Evolutionary conservation across 1,140 invertebrate species (phyloP), one percentile per base, ranked within the genome.

Genomic region (Pemphigus obesinymphae): DNA sequence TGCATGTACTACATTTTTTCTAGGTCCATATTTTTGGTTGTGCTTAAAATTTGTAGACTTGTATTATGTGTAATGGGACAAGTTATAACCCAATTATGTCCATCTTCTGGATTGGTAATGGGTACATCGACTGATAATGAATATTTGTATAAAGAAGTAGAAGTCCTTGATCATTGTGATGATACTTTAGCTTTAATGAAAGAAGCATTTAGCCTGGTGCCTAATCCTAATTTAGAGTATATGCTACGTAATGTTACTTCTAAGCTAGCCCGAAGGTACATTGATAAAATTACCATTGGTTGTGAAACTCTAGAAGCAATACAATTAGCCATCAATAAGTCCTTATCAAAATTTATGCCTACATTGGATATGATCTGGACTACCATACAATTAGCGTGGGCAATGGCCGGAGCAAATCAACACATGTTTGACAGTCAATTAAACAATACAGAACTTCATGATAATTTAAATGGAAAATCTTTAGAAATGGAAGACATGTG

Each of bases 41-140:
- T 97, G 68, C 88, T 99, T 70, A 95, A 96, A 87, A 89, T 98
- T 72, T 93, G 92, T 75, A 98, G 98, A 88, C 87, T 98, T 34
- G 90, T 96, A 83, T 88, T 98, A 4, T 96, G 94, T 13, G 93
- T 96, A 20, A 90, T 96, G 20, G 93, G 95, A 20, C 94, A 94
- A 85, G 90, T 92, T 34, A 89, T 93, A 17, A 78, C 75, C 43
- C 53, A 61, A 11, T 31, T 78, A 29, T 78, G 23, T 78, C 75
- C 61, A 78, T 78, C 75, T 11, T 29, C 53, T 58, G 75, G 37
- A 29, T 78, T 61, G 23, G 13, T 78, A 23, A 45, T 78, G 34
- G 34, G 15, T 61, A 37, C n/a, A 55, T 61, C 75, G 34, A 34
- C 37, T 40, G 37, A 61, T 40, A 58, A 55, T 15, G 75, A 78